Percentiles rank a stretch among this genome's conserved stretches.
phyloP scores from a whole-genome alignment of 2,797 vertebrate genomes.

The Chaetodon trifasciatus region DNA sequence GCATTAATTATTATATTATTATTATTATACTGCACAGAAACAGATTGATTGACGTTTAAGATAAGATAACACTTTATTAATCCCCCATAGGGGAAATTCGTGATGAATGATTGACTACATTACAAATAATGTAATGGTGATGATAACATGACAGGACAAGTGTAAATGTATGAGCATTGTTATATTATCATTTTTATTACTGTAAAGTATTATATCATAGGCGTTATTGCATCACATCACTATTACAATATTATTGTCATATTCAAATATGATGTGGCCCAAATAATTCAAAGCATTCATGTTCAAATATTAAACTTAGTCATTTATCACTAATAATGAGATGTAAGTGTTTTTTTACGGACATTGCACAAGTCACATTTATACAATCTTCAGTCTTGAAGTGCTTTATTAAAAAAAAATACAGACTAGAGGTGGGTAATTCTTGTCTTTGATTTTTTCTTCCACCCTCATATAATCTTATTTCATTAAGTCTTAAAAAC shows the following conservation, averaged over 20 bases:
- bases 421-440: not conserved
- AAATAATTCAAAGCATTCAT: too few species aligned
- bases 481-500: not conserved
- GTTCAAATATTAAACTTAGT: too few species aligned
- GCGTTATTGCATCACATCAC: not conserved
- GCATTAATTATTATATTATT: not conserved
- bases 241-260: too few species aligned
- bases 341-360: not conserved
- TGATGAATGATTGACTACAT: too few species aligned
- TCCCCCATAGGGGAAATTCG: too few species aligned
- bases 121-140: not conserved
- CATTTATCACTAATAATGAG: not conserved
- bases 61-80: too few species aligned
- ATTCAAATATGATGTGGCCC: too few species aligned
- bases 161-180: not conserved
- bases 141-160: not conserved
- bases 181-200: not conserved
- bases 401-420: not conserved
- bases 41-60: not conserved
- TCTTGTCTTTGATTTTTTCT: not conserved
- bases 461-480: not conserved
- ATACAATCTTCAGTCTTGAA: too few species aligned
- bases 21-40: not conserved
- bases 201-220: not conserved
- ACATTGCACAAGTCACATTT: not conserved